phyloP scores from a whole-genome alignment of 2,113 vertebrate genomes.

The Holacanthus passer region DNA sequence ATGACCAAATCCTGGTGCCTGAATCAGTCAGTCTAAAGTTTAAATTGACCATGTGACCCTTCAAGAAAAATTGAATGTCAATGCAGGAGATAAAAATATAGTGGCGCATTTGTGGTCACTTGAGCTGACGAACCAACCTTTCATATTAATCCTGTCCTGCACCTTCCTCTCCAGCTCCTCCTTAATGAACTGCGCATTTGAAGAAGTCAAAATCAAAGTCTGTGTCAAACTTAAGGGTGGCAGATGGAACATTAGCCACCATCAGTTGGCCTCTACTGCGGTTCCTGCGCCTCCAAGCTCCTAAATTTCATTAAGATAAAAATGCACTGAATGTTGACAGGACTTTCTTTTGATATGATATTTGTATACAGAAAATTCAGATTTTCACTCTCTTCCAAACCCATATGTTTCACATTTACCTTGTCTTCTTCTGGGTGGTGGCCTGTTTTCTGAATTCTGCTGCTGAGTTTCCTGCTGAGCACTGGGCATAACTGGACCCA shows the following conservation, averaged over 20 bases:
- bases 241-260: constrained; percentile 85
- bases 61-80: neutral
- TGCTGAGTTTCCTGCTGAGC: constrained; percentile 76
- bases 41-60: neutral
- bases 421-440: constrained; percentile 89
- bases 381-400: neutral
- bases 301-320: constrained; percentile 74
- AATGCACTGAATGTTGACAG: neutral
- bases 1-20: neutral
- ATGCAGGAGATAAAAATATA: neutral
- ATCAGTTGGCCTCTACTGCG: constrained; percentile 91
- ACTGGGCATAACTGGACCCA: constrained; percentile 76
- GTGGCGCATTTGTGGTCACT: neutral
- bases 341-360: neutral
- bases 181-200: constrained; percentile 96
- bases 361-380: neutral
- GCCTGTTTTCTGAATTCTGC: constrained; percentile 87
- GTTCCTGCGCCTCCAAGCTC: constrained; percentile 89
- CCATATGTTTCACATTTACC: constrained; percentile 78
- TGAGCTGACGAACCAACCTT: constrained; percentile 82
- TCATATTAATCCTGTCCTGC: constrained; percentile 87
- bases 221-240: constrained; percentile 93
- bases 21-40: neutral
- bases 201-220: constrained; percentile 98
- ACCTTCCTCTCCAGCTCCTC: constrained; percentile 92